A percentile compares a stretch with the other conserved stretches of the same genome.
Evolutionary conservation across 2,113 vertebrate species (phyloP).

Genomic region (Percina caprodes): DNA sequence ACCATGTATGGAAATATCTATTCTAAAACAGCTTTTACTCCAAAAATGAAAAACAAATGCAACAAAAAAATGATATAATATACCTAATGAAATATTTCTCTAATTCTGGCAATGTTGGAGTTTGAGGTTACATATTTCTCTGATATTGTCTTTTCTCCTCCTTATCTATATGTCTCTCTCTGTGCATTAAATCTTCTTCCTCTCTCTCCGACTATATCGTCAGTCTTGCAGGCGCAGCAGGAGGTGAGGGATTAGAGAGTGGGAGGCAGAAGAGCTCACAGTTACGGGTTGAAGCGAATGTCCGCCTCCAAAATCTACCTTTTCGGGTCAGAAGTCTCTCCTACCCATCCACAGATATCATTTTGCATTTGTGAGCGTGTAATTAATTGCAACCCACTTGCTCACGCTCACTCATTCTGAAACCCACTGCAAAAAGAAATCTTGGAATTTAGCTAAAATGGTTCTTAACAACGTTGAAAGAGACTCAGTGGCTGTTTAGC

Average conservation of each 20-base stretch:
- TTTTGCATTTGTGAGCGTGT: neutral
- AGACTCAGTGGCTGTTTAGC: neutral
- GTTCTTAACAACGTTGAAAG: neutral
- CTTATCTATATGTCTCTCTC: neutral
- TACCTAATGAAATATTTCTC: slow-evolving; percentile 12
- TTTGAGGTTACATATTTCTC: neutral
- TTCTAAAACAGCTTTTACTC: slow-evolving; percentile 14
- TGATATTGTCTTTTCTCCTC: neutral
- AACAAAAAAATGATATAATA: slow-evolving; percentile 26
- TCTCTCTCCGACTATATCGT: neutral
- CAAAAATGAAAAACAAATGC: neutral
- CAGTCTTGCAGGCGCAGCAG: slow-evolving; percentile 29
- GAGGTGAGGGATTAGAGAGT: slow-evolving; percentile 43
- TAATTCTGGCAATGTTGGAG: neutral
- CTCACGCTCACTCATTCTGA: neutral
- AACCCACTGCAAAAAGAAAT: neutral
- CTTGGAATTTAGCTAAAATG: neutral
- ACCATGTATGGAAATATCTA: neutral
- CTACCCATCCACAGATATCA: neutral
- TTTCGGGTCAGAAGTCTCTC: slow-evolving; percentile 44
- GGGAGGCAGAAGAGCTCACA: slow-evolving; percentile 52
- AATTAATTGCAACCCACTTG: slow-evolving; percentile 28
- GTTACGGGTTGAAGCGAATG: slow-evolving; percentile 23
- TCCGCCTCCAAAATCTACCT: slow-evolving; percentile 48
- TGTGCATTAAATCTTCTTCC: neutral